phyloP scores from a whole-genome alignment of 2,113 vertebrate species.

The Cranoglanis bouderius region DNA sequence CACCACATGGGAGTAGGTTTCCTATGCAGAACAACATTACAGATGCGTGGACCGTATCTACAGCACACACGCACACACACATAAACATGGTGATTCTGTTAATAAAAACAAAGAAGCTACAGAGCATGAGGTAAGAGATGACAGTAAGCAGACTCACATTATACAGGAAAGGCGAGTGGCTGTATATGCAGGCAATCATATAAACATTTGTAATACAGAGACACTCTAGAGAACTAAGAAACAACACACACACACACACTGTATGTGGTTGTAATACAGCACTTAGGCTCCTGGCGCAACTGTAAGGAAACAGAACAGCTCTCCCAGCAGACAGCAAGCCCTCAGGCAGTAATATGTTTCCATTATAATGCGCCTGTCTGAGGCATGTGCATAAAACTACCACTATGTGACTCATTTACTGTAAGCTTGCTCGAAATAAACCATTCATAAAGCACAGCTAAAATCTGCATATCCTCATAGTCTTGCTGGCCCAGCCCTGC shows the following conservation, averaged over 20 bases:
- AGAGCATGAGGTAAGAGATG: not conserved
- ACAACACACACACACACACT: not conserved
- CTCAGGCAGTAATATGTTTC: slow-evolving; percentile 48
- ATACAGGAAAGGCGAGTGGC: not conserved
- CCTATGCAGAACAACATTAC: slow-evolving; percentile 40
- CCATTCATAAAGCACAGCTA: slow-evolving; percentile 24
- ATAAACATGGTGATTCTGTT: slow-evolving; percentile 7
- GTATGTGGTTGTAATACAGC: slow-evolving; percentile 19
- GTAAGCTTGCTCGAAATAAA: slow-evolving; percentile 41
- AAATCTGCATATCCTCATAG: slow-evolving; percentile 37
- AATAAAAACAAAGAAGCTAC: not conserved
- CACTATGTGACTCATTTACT: slow-evolving; percentile 43
- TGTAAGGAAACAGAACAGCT: slow-evolving; percentile 29
- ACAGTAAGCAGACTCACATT: not conserved
- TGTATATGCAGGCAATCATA: slow-evolving; percentile 7
- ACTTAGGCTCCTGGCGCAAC: slow-evolving; percentile 21
- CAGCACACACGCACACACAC: not conserved
- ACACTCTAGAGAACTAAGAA: not conserved
- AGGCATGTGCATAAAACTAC: slow-evolving; percentile 31
- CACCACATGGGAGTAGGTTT: slow-evolving; percentile 25
- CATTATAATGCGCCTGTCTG: slow-evolving; percentile 34
- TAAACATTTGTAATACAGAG: not conserved
- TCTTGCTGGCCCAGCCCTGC: not conserved
- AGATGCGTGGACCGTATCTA: not conserved
- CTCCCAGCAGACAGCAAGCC: slow-evolving; percentile 35